These are phyloP conservation scores for Cololabis saira DNA, from an alignment of 2,113 vertebrate genomes.

Conservation along the genomic window DNA sequence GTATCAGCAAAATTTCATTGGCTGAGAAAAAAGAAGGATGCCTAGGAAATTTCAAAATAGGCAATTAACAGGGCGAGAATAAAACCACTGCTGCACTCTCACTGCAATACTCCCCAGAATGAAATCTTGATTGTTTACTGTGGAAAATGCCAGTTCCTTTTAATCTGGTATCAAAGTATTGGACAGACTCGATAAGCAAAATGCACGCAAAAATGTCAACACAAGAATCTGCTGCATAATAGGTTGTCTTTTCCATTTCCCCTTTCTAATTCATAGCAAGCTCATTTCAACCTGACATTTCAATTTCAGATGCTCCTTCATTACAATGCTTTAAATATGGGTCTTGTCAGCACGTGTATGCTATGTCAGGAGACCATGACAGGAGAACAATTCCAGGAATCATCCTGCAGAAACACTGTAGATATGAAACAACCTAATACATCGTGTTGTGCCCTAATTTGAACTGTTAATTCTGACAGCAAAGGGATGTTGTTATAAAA, in stretches of 20 bases:
- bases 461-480: constrained; percentile 20
- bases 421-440: constrained; percentile 10
- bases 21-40: constrained; percentile 27
- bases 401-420: constrained; percentile 42
- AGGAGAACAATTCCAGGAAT: constrained; percentile 55
- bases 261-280: constrained; percentile 62
- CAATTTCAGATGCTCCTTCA: constrained; percentile 68
- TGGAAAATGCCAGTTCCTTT: constrained; percentile 9
- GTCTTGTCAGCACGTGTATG: constrained; percentile 63
- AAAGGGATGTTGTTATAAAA: constrained; percentile 11
- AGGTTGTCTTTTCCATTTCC: constrained; percentile 38
- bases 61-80: constrained; percentile 38
- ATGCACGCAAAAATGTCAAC: constrained; percentile 47
- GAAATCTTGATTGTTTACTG: background rate
- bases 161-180: constrained; percentile 24
- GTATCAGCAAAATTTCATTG: background rate
- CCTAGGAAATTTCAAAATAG: constrained; percentile 44
- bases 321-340: constrained; percentile 59
- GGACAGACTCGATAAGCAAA: constrained; percentile 37
- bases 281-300: constrained; percentile 73
- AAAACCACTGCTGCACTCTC: constrained; percentile 13
- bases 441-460: constrained; percentile 24
- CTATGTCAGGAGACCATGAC: constrained; percentile 32
- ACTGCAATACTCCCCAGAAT: constrained; percentile 27
- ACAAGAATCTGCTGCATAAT: constrained; percentile 42